Conservation (phyloP, 2,113 vertebrate species). For the Salvator merianae region DNA sequence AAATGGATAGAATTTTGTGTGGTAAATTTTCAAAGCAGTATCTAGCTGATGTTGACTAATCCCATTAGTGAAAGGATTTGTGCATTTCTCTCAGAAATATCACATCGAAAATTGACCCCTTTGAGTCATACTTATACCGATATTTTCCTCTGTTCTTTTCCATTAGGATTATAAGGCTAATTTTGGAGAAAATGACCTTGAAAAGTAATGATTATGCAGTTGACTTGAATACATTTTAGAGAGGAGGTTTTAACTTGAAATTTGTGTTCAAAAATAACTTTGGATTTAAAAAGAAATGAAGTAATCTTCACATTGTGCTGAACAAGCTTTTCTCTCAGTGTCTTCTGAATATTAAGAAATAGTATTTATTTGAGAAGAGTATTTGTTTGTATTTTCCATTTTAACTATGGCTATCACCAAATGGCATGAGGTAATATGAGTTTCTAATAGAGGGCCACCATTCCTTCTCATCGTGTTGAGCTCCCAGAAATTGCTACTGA, state of each 20-base stretch:
- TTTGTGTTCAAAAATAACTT: neutral
- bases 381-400: neutral
- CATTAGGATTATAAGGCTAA: constrained; percentile 5
- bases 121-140: neutral
- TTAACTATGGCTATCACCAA: neutral
- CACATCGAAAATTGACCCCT: neutral
- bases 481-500: too few species aligned
- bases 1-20: neutral
- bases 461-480: too few species aligned
- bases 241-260: neutral
- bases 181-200: neutral
- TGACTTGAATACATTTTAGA: neutral
- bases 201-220: neutral
- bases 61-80: neutral
- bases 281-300: neutral
- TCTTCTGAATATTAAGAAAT: neutral
- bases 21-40: neutral
- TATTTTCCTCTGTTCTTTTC: neutral
- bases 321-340: constrained; percentile 8
- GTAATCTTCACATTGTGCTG: neutral
- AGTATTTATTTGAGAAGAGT: neutral
- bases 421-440: too few species aligned
- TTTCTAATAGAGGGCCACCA: too few species aligned
- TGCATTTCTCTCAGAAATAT: fast-evolving
- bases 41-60: neutral